phyloP scores from a whole-genome alignment of 2,113 vertebrate genomes.

The Panthera tigris region DNA sequence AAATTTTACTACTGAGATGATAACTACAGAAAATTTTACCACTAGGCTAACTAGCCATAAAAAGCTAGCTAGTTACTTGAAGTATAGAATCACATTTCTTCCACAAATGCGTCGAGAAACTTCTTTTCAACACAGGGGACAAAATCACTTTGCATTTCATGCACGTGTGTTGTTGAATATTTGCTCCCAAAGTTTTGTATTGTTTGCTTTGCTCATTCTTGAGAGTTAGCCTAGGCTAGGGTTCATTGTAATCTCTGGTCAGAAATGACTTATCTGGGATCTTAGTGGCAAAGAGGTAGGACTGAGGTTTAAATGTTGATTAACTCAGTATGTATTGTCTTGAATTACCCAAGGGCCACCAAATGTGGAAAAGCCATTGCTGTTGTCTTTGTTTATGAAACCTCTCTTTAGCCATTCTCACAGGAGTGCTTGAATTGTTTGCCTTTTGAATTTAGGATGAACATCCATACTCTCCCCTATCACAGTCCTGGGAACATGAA shows the following conservation, averaged over 20 bases:
- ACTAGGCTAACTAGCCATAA: neutral
- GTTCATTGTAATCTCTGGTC: constrained; percentile 44
- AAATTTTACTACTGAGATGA: neutral
- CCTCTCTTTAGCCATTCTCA: neutral
- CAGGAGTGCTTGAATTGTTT: constrained; percentile 21
- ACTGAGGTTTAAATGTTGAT: constrained; percentile 35
- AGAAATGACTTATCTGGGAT: neutral
- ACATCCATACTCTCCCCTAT: neutral
- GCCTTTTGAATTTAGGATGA: constrained; percentile 31
- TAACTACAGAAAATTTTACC: neutral
- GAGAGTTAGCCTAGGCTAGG: neutral
- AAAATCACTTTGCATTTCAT: constrained; percentile 51
- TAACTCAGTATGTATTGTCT: constrained; percentile 19
- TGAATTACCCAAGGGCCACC: neutral
- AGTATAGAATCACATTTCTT: constrained; percentile 39
- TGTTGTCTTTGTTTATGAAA: constrained; percentile 42
- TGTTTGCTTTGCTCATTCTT: constrained; percentile 46
- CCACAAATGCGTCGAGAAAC: constrained; percentile 17
- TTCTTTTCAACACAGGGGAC: neutral
- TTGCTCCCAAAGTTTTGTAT: constrained; percentile 23
- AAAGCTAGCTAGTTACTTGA: constrained; percentile 31
- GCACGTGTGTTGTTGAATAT: neutral
- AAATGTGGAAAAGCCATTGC: constrained; percentile 7
- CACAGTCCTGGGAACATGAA: neutral
- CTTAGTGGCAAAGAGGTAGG: neutral